Base-by-base conservation (phyloP, 2,888 invertebrate species). In the Sarcophaga rosellei region DNA sequence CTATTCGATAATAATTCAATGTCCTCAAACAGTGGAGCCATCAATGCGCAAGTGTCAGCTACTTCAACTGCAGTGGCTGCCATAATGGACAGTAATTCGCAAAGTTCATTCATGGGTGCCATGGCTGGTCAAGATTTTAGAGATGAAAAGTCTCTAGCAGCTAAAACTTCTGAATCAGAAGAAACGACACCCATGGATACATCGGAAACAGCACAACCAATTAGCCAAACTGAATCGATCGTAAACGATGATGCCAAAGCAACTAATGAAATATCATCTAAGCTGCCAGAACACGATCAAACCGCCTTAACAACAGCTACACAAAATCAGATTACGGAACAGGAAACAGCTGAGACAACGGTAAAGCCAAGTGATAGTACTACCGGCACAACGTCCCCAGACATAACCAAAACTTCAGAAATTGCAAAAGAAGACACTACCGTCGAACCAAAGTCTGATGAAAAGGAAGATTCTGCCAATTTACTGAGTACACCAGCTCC, bases 1-100 rank as follows among this genome's bases (percentile, higher is more conserved):
- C 86, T 92, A 4, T 92, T 92, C 57, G 92, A 92, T 68, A 91
- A 92, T 86, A 92, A 92, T 74, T 92, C 92, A 3, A 92, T 92
- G 92, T 92, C 92, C 47, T 92, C 92, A 4, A 90, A 90, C 15
- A 90, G 90, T 77, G 92, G 90, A 2, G 91, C 90, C 0, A 89
- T 90, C 1, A 89, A 88, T 10, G 91, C 90, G 8, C 90, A 89
- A 78, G 89, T 90, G 0, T 89, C 91, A 8, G 89, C 84, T 44
- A 86, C 91, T 6, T 90, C 92, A 0, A 90, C 92, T 17, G 92
- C 91, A 5, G 91, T 91, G 17, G 91, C 92, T 1, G 92, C 90
- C 8, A 88, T 92, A 83, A 84, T 92, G 69, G 92, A 92, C 70
- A 92, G 92, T 78, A 92, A 92, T 83, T 92, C 92, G 4, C 92